Conservation (phyloP, 1,140 invertebrate genomes). For the Eubasilissa regina region DNA sequence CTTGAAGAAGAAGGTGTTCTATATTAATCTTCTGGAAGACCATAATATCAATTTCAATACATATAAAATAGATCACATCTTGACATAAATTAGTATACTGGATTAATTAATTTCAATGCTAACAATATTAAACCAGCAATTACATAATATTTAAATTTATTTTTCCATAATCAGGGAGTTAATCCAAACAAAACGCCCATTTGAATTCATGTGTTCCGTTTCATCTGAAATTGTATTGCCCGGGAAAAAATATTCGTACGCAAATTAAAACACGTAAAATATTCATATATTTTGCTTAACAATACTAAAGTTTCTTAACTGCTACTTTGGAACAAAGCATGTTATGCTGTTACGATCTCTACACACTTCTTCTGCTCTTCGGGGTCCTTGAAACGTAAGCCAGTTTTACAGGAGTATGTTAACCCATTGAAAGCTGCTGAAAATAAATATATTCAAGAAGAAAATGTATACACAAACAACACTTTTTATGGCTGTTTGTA, state of each 20-base stretch:
- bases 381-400: constrained; percentile 29
- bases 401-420: constrained; percentile 31
- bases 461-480: too few species aligned
- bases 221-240: neutral
- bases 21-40: too few species aligned
- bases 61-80: too few species aligned
- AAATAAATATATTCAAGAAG: neutral
- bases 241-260: constrained; percentile 32
- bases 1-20: too few species aligned
- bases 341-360: constrained; percentile 35
- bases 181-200: constrained; percentile 26
- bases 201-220: constrained; percentile 29
- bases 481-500: too few species aligned
- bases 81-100: too few species aligned
- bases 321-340: constrained; percentile 56
- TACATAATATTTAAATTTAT: constrained; percentile 11
- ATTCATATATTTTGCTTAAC: constrained; percentile 59
- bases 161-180: neutral
- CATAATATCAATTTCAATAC: too few species aligned
- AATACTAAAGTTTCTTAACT: constrained; percentile 59
- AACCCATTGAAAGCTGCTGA: constrained; percentile 8
- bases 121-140: neutral
- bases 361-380: constrained; percentile 14
- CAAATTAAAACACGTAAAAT: constrained; percentile 59
- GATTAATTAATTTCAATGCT: too few species aligned